Evolutionary conservation across 1,140 invertebrate genomes (phyloP).

Genomic region (Dendroctonus valens): DNA sequence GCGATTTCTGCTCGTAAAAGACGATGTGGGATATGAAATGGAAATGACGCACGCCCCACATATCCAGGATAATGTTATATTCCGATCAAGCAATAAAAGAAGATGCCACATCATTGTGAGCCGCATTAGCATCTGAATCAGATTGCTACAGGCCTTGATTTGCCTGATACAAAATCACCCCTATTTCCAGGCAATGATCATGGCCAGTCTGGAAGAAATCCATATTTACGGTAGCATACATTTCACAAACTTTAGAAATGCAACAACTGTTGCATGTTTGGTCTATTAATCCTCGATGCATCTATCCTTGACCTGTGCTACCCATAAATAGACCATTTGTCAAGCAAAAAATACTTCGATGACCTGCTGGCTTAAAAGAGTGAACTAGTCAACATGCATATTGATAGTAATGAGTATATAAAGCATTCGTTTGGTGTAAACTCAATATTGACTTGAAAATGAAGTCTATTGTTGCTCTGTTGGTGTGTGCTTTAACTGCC

Average conservation of each 20-base stretch:
- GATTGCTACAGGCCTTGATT: conserved; percentile 47
- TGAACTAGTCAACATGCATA: no score
- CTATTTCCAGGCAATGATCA: conserved; percentile 4
- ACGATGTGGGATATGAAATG: conserved; percentile 10
- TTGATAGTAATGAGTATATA: no score
- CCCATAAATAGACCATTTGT: no score
- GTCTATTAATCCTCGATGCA: no score
- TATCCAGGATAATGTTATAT: conserved; percentile 48
- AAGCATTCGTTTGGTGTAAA: background rate
- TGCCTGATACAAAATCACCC: conserved; percentile 37
- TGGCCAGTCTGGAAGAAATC: no score
- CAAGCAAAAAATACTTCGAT: no score
- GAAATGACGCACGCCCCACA: conserved; percentile 37
- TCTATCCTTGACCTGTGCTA: no score
- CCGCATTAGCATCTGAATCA: conserved; percentile 46
- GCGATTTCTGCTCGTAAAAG: no score
- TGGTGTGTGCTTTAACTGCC: conserved; percentile 13
- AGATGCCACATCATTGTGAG: conserved; percentile 47
- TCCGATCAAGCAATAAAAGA: conserved; percentile 50
- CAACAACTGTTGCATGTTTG: no score
- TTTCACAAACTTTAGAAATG: no score
- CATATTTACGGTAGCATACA: no score
- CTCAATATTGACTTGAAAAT: conserved; percentile 9
- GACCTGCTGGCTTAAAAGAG: no score
- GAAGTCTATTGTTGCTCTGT: conserved; percentile 19